phyloP scores from a whole-genome alignment of 1,140 invertebrate species.

The Caerostris darwini region DNA sequence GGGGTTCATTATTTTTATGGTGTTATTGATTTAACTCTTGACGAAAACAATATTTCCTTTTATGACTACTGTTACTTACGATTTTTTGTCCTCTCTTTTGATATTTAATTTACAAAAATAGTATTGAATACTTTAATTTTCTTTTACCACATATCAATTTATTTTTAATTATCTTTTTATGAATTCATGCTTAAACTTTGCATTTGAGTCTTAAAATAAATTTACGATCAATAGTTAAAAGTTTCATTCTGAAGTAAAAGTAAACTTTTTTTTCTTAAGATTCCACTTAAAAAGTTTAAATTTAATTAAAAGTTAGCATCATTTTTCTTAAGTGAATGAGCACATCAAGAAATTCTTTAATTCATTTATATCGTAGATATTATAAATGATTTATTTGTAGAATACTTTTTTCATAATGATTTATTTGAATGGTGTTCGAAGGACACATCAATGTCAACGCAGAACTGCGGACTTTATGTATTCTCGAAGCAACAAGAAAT shows the following conservation, averaged over 20 bases:
- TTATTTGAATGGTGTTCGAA: constrained; percentile 43
- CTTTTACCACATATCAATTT: no score
- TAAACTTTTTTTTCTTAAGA: no score
- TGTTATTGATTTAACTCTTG: constrained; percentile 37
- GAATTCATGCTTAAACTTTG: no score
- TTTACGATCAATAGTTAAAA: no score
- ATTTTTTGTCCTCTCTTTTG: background rate
- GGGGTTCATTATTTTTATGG: background rate
- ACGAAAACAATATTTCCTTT: background rate
- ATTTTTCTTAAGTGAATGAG: no score
- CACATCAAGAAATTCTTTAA: background rate
- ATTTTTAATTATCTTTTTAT: no score
- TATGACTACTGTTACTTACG: background rate
- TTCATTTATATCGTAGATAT: background rate
- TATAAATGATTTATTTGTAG: background rate
- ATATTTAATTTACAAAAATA: no score
- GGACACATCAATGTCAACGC: constrained; percentile 44
- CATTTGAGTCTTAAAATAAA: no score
- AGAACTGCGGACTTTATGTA: background rate
- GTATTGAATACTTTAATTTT: no score
- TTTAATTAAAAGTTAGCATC: no score
- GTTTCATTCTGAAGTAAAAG: no score
- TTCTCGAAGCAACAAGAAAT: constrained; percentile 72
- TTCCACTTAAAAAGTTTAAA: no score
- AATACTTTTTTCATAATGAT: constrained; percentile 8